Evolutionary conservation across 2,888 invertebrate species (phyloP).

Genomic region (Dioctria rufipes): DNA sequence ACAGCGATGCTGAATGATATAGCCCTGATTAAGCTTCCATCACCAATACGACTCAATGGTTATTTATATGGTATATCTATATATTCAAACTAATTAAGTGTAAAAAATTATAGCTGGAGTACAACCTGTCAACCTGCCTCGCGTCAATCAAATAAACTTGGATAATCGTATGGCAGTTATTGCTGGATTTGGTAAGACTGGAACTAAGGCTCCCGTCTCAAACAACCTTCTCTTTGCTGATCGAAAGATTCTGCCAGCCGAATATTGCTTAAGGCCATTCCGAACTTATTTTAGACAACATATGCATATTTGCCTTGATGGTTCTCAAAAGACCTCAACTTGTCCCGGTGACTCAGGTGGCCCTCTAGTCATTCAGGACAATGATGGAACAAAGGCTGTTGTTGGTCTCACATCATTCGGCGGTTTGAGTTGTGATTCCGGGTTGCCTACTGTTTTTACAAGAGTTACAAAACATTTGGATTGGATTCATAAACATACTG

Average conservation of each 20-base stretch:
- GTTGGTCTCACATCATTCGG: constrained; percentile 56
- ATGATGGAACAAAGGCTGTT: constrained; percentile 25
- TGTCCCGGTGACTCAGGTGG: constrained; percentile 66
- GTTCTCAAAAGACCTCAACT: constrained; percentile 63
- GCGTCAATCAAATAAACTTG: background rate
- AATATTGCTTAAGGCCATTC: background rate
- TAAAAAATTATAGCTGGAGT: background rate
- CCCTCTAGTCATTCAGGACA: constrained; percentile 37
- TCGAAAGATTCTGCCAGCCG: constrained; percentile 13
- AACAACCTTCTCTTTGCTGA: constrained; percentile 17
- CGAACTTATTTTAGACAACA: background rate
- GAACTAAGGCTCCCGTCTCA: background rate
- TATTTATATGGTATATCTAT: constrained; percentile 24
- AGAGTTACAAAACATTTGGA: constrained; percentile 50
- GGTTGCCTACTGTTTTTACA: constrained; percentile 47
- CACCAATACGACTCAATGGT: constrained; percentile 67
- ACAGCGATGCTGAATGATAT: constrained; percentile 68
- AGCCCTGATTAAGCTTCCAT: constrained; percentile 66
- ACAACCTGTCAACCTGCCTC: constrained; percentile 18
- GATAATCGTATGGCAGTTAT: constrained; percentile 18
- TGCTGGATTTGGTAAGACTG: constrained; percentile 40
- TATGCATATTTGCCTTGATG: constrained; percentile 65
- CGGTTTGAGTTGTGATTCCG: constrained; percentile 45
- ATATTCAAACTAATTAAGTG: background rate
- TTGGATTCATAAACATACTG: constrained; percentile 50